phyloP scores from a whole-genome alignment of 2,797 vertebrate species.

The Tangara arthus region DNA sequence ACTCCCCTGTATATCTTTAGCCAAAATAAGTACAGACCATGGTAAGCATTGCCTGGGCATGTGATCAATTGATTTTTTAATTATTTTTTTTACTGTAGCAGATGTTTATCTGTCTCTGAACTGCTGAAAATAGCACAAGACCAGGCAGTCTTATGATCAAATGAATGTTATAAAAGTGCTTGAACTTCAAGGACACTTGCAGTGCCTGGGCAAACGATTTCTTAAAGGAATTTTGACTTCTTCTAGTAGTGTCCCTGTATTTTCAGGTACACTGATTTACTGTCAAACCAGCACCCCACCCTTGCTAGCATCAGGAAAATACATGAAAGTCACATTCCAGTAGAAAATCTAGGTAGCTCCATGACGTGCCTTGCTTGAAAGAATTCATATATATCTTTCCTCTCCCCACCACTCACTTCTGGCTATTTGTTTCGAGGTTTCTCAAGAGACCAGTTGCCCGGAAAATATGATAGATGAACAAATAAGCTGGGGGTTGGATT shows the following conservation, averaged over 20 bases:
- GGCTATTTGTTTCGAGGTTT: conserved; percentile 12
- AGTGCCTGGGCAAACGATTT: neutral
- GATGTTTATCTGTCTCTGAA: conserved; percentile 9
- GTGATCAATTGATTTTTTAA: neutral
- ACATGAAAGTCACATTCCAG: neutral
- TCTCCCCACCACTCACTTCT: neutral
- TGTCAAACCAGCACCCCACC: neutral
- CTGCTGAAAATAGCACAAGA: conserved; percentile 19
- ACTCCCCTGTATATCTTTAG: neutral
- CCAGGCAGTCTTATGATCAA: neutral
- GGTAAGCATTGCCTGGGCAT: neutral
- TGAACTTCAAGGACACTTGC: neutral
- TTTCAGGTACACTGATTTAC: neutral
- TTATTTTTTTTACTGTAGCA: neutral
- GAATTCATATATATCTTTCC: conserved; percentile 26
- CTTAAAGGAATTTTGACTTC: neutral
- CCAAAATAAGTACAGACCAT: neutral
- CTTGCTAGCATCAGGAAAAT: neutral
- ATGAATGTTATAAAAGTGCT: neutral
- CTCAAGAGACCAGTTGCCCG: conserved; percentile 13
- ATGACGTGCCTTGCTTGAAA: neutral
- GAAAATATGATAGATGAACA: conserved; percentile 39
- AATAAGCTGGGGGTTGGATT: neutral
- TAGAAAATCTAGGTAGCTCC: neutral
- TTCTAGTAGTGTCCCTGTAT: neutral